phyloP scores from a whole-genome alignment of 1,140 invertebrate genomes.

The Apis cerana region DNA sequence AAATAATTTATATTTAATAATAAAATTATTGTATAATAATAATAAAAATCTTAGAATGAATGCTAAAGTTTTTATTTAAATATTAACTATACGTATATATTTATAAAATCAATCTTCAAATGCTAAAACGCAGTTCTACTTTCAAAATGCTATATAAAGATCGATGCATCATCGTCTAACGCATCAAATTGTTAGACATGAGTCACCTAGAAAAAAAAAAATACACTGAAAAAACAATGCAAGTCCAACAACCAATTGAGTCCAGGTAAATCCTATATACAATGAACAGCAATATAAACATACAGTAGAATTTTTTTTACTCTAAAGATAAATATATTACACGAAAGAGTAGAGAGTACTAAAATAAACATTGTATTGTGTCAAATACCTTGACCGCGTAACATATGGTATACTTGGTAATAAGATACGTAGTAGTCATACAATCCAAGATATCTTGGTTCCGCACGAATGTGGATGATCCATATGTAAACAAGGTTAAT shows the following conservation, averaged over 20 bases:
- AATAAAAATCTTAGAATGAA: not conserved
- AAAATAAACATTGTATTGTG: constrained; percentile 21
- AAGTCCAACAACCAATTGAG: not conserved
- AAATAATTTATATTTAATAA: not conserved
- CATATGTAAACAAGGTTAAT: constrained; percentile 59
- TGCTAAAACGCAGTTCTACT: not conserved
- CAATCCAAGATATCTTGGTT: constrained; percentile 24
- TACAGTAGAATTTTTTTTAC: not conserved
- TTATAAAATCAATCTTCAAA: not conserved
- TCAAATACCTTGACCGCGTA: constrained; percentile 34
- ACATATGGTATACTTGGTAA: constrained; percentile 28
- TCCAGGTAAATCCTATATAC: not conserved
- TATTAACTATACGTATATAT: too few relatives aligned
- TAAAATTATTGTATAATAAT: not conserved
- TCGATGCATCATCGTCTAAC: constrained; percentile 30
- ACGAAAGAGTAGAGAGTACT: not conserved
- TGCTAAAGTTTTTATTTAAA: not conserved
- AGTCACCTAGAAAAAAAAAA: constrained; percentile 8
- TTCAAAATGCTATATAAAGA: constrained; percentile 27
- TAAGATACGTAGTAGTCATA: constrained; percentile 12
- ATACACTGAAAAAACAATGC: not conserved
- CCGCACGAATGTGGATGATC: constrained; percentile 24
- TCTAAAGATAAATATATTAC: not conserved
- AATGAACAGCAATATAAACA: not conserved
- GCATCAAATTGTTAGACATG: not conserved